These are phyloP conservation scores for Sepiola atlantica DNA, from an alignment of 2,888 invertebrate species.

Conservation along the genomic window DNA sequence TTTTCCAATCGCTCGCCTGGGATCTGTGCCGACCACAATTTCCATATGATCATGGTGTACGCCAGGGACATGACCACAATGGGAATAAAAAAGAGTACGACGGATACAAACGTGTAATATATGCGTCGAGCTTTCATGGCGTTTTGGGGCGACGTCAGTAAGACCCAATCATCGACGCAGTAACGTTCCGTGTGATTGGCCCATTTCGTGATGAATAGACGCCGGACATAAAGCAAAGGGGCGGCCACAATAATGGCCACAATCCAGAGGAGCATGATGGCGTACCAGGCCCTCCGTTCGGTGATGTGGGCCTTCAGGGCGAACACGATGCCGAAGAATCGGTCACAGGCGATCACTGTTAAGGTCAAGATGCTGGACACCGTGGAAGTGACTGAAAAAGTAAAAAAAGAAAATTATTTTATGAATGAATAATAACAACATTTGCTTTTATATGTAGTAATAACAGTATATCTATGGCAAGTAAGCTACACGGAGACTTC, in stretches of 20 bases:
- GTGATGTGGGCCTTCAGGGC: slow-evolving; percentile 83
- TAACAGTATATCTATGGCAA: too few relatives aligned
- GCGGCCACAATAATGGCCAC: slow-evolving; percentile 79
- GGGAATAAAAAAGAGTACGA: slow-evolving; percentile 86
- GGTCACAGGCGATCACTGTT: slow-evolving; percentile 86
- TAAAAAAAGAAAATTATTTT: slow-evolving; percentile 25
- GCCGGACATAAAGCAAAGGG: slow-evolving; percentile 74
- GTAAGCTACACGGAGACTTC: too few relatives aligned
- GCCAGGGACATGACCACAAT: slow-evolving; percentile 84
- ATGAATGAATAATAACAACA: background rate
- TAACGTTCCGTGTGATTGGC: slow-evolving; percentile 84
- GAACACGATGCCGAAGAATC: slow-evolving; percentile 86
- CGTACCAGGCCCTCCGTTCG: slow-evolving; percentile 80
- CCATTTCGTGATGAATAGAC: slow-evolving; percentile 81
- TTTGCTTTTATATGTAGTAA: too few relatives aligned
- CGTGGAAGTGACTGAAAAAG: slow-evolving; percentile 80
- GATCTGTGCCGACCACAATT: slow-evolving; percentile 77
- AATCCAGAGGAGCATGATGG: slow-evolving; percentile 83
- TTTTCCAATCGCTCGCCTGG: slow-evolving; percentile 73
- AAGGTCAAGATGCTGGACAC: slow-evolving; percentile 86
- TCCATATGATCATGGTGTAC: slow-evolving; percentile 83
- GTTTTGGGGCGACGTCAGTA: slow-evolving; percentile 52
- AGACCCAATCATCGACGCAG: slow-evolving; percentile 80
- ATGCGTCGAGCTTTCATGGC: slow-evolving; percentile 77
- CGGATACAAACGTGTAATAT: slow-evolving; percentile 87